These are phyloP conservation scores for Plagiodera versicolora DNA, from an alignment of 2,888 invertebrate genomes.

Conservation along the genomic window DNA sequence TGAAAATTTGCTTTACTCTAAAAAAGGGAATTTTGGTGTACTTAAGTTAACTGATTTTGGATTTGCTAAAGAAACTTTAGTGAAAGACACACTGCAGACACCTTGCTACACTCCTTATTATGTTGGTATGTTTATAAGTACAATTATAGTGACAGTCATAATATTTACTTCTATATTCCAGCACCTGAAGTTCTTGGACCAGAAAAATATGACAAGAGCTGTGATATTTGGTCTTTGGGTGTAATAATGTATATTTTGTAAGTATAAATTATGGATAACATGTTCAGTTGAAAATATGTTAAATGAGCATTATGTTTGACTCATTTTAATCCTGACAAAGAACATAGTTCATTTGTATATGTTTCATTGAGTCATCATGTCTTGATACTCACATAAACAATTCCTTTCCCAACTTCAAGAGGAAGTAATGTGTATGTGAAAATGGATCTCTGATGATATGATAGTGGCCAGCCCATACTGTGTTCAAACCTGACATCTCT, in stretches of 20 bases:
- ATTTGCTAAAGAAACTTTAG: conserved; percentile 92
- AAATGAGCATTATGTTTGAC: too few species aligned
- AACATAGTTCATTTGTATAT: too few species aligned
- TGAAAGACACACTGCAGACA: conserved; percentile 89
- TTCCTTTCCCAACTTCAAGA: too few species aligned
- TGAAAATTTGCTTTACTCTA: conserved; percentile 92
- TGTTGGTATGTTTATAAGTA: conserved; percentile 67
- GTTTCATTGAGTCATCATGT: too few species aligned
- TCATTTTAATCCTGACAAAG: too few species aligned
- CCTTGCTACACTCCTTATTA: conserved; percentile 99
- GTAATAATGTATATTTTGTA: conserved; percentile 98
- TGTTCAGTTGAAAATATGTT: too few species aligned
- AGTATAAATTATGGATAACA: conserved; percentile 53
- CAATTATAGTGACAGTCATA: background rate
- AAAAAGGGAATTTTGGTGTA: conserved; percentile 71
- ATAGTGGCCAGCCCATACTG: background rate
- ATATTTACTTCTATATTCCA: conserved; percentile 32
- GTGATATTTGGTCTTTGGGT: conserved; percentile 98
- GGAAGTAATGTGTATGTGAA: too few species aligned
- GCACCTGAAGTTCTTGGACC: conserved; percentile 84
- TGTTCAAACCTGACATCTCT: background rate
- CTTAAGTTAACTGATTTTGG: conserved; percentile 99
- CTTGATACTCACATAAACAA: too few species aligned
- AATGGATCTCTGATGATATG: too few species aligned
- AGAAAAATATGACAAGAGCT: conserved; percentile 97